Evolutionary conservation across 2,797 vertebrate species (phyloP).

Genomic region (Cyclopterus lumpus): DNA sequence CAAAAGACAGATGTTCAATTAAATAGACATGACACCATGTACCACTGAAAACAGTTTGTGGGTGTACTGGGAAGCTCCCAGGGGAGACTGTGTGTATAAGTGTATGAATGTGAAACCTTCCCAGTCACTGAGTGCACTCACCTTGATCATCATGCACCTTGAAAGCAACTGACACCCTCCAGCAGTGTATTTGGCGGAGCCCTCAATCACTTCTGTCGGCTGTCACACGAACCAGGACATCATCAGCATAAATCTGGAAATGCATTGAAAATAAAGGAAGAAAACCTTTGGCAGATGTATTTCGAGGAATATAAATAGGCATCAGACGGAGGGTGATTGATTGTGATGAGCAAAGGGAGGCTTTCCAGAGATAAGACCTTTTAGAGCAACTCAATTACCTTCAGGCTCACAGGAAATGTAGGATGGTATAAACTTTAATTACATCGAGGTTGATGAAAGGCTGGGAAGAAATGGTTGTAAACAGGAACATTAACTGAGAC

Average conservation of each 20-base stretch:
- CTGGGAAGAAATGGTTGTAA: slow-evolving; percentile 55
- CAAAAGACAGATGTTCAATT: background rate
- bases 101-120: slow-evolving; percentile 17
- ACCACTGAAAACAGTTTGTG: slow-evolving; percentile 1
- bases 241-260: slow-evolving; percentile 78
- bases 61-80: slow-evolving; percentile 1
- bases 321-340: slow-evolving; percentile 84
- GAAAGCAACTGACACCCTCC: slow-evolving; percentile 54
- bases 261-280: slow-evolving; percentile 54
- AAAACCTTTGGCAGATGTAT: slow-evolving; percentile 67
- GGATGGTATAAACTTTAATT: slow-evolving; percentile 63
- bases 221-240: slow-evolving; percentile 77
- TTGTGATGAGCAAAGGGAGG: slow-evolving; percentile 84
- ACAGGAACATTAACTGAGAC: slow-evolving; percentile 41
- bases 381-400: slow-evolving; percentile 91
- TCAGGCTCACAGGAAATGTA: slow-evolving; percentile 70
- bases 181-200: slow-evolving; percentile 49
- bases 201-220: slow-evolving; percentile 64
- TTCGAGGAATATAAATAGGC: slow-evolving; percentile 70
- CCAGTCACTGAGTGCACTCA: slow-evolving; percentile 6
- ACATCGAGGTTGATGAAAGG: slow-evolving; percentile 58
- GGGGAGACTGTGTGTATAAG: background rate
- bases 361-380: slow-evolving; percentile 87
- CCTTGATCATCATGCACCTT: slow-evolving; percentile 48
- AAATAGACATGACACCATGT: background rate